Conservation (phyloP, 2,113 vertebrate species). For the Bagarius yarrelli region DNA sequence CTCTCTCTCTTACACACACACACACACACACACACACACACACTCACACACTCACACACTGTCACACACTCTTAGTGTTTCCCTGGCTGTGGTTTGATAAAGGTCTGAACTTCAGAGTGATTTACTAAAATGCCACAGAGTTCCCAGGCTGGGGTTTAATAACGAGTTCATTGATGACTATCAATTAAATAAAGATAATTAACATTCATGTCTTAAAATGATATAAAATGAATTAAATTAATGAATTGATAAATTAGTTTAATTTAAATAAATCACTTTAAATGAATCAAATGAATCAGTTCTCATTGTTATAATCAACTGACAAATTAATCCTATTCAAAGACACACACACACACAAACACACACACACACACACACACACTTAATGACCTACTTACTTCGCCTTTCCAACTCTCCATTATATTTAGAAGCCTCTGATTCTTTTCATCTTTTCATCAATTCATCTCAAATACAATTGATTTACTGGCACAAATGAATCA, state of each 20-base stretch:
- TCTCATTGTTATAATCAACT: neutral
- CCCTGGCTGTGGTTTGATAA: neutral
- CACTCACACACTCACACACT: neutral
- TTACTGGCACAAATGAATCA: neutral
- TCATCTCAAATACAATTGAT: neutral
- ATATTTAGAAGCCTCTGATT: neutral
- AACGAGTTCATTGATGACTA: neutral
- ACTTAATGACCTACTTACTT: neutral
- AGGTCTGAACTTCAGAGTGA: conserved; percentile 23
- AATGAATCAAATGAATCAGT: neutral
- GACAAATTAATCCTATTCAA: neutral
- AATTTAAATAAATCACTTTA: neutral
- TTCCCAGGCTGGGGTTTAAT: conserved; percentile 30
- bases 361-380: neutral
- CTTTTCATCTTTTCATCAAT: no score
- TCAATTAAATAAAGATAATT: conserved; percentile 2
- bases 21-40: conserved; percentile 6
- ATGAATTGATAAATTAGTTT: neutral
- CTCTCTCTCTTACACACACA: neutral
- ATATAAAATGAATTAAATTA: no score
- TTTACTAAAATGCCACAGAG: conserved; percentile 44
- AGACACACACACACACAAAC: neutral
- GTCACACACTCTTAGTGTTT: neutral
- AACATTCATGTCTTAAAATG: neutral
- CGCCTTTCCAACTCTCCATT: no score